These are phyloP conservation scores for Anser brachyrhynchus DNA, from an alignment of 2,113 vertebrate genomes.

Conservation along the genomic window DNA sequence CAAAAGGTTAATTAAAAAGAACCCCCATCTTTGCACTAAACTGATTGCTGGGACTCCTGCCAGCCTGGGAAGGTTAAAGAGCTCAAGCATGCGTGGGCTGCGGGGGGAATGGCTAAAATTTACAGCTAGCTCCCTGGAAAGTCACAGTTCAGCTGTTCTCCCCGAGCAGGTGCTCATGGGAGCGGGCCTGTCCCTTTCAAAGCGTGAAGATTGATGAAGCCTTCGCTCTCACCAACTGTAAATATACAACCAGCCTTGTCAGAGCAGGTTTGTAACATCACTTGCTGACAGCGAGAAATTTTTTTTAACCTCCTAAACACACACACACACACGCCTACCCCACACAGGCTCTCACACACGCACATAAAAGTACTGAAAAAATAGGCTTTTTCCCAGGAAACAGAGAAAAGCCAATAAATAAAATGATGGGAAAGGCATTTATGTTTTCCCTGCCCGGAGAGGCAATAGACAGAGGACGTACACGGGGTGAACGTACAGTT, in stretches of 20 bases:
- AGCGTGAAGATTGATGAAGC: conserved; percentile 80
- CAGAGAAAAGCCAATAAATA: background rate
- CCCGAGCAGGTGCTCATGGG: conserved; percentile 77
- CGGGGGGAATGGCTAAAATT: conserved; percentile 68
- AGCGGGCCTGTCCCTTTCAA: conserved; percentile 72
- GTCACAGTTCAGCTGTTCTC: conserved; percentile 81
- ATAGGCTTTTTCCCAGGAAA: background rate
- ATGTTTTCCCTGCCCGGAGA: background rate
- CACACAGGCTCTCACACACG: background rate
- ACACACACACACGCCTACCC: background rate
- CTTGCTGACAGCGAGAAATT: conserved; percentile 71
- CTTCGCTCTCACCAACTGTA: conserved; percentile 80
- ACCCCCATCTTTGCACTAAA: conserved; percentile 61
- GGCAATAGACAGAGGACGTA: background rate
- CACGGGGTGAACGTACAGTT: too few relatives aligned
- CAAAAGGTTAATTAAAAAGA: conserved; percentile 76
- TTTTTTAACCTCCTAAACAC: conserved; percentile 68
- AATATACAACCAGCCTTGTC: conserved; percentile 83
- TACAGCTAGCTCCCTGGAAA: conserved; percentile 73
- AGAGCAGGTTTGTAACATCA: conserved; percentile 77
- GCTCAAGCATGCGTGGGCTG: conserved; percentile 64
- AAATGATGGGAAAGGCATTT: background rate
- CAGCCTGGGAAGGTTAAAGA: conserved; percentile 75
- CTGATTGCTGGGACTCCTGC: conserved; percentile 69
- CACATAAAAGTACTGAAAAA: background rate